Percentiles rank a stretch among this genome's conserved stretches.
Conservation (phyloP, 2,888 invertebrate species). For the Philhelius pedissequus region DNA sequence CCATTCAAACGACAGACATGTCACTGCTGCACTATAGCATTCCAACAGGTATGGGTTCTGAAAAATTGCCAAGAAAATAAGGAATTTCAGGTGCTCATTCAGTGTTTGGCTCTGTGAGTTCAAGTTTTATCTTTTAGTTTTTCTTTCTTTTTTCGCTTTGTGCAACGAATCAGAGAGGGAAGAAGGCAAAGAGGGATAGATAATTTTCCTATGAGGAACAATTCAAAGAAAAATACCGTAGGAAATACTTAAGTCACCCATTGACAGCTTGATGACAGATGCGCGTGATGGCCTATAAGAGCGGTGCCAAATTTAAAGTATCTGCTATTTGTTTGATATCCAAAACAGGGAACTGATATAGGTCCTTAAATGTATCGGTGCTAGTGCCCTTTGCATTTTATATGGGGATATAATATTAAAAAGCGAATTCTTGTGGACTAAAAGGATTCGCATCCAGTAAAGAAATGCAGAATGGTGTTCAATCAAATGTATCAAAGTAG, state of each 20-base stretch:
- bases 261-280: slow-evolving; percentile 61
- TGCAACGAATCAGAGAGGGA: not conserved
- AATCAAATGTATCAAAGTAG: not conserved
- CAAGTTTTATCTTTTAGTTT: not conserved
- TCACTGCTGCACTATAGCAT: slow-evolving; percentile 48
- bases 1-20: slow-evolving; percentile 51
- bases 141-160: not conserved
- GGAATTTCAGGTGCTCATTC: slow-evolving; percentile 65
- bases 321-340: slow-evolving; percentile 40
- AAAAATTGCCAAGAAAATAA: slow-evolving; percentile 68
- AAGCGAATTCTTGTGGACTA: not conserved
- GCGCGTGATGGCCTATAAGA: slow-evolving; percentile 32
- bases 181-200: not conserved
- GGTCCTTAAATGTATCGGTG: slow-evolving; percentile 30
- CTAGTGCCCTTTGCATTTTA: slow-evolving; percentile 16
- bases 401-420: slow-evolving; percentile 18
- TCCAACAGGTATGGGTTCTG: slow-evolving; percentile 65
- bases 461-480: not conserved
- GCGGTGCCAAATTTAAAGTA: slow-evolving; percentile 49
- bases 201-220: slow-evolving; percentile 41
- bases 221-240: slow-evolving; percentile 28
- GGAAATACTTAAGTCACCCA: slow-evolving; percentile 65
- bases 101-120: slow-evolving; percentile 27
- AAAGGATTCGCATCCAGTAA: not conserved
- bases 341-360: slow-evolving; percentile 30